phyloP scores from a whole-genome alignment of 2,113 vertebrate species.

The Callopanchax toddi region DNA sequence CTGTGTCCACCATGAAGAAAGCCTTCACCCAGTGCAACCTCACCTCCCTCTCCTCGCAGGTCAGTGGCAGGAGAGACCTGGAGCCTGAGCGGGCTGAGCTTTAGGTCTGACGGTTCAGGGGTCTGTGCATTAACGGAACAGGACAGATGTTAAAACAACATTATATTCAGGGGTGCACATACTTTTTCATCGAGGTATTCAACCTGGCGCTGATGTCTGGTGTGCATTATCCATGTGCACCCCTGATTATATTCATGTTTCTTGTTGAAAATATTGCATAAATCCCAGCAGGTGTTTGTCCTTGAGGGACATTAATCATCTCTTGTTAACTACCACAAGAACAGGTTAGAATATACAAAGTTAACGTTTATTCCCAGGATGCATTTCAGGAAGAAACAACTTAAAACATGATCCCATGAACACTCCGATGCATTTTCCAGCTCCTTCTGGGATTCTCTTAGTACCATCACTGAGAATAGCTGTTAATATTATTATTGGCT shows the following conservation, averaged over 20 bases:
- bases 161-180: no score
- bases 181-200: no score
- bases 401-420: no score
- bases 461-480: neutral
- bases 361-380: neutral
- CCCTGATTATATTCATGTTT: no score
- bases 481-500: no score
- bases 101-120: slow-evolving; percentile 29
- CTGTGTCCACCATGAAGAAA: slow-evolving; percentile 84
- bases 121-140: no score
- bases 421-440: neutral
- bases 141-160: no score
- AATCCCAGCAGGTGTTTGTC: neutral
- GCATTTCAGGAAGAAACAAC: neutral
- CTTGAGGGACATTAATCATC: neutral
- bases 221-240: no score
- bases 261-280: neutral
- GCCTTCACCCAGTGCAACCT: slow-evolving; percentile 81
- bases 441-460: neutral
- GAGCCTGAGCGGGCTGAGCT: slow-evolving; percentile 31
- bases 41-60: slow-evolving; percentile 80
- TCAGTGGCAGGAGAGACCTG: slow-evolving; percentile 64
- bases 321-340: neutral
- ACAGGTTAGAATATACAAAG: neutral
- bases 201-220: no score